A percentile compares a stretch with the other conserved stretches of the same genome.
phyloP scores from a whole-genome alignment of 2,888 invertebrate genomes.

The Agrochola macilenta region DNA sequence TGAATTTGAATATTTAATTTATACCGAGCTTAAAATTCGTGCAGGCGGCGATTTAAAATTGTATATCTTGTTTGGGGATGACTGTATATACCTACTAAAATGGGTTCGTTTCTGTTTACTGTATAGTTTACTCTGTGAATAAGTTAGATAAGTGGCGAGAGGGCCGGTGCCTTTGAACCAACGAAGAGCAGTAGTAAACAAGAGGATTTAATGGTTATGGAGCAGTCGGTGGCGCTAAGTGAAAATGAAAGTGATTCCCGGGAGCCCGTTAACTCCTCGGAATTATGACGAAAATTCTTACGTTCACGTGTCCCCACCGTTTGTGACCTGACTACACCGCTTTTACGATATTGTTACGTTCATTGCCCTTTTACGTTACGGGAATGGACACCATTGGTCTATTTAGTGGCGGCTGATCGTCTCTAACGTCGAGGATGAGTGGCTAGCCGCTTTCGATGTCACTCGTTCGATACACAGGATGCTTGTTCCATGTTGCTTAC shows the following conservation, averaged over 20 bases:
- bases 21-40: constrained; percentile 67
- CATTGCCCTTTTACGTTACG: constrained; percentile 74
- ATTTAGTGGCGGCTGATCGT: constrained; percentile 62
- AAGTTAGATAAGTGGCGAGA: constrained; percentile 78
- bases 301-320: constrained; percentile 72
- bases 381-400: constrained; percentile 68
- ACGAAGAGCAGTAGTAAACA: constrained; percentile 80
- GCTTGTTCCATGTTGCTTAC: constrained; percentile 26
- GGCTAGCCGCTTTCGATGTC: constrained; percentile 48
- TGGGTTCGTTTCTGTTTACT: constrained; percentile 76
- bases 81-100: constrained; percentile 64
- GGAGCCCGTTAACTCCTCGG: constrained; percentile 79
- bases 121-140: constrained; percentile 82
- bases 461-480: constrained; percentile 45
- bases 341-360: constrained; percentile 76
- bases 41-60: constrained; percentile 73
- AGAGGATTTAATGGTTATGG: constrained; percentile 85
- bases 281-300: constrained; percentile 81
- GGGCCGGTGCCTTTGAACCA: constrained; percentile 72
- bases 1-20: constrained; percentile 79
- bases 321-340: constrained; percentile 70
- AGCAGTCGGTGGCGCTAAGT: constrained; percentile 84
- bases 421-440: constrained; percentile 58
- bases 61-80: constrained; percentile 71
- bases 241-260: constrained; percentile 87